Conservation (phyloP, 2,888 invertebrate genomes). For the Diplazon laetatorius region DNA sequence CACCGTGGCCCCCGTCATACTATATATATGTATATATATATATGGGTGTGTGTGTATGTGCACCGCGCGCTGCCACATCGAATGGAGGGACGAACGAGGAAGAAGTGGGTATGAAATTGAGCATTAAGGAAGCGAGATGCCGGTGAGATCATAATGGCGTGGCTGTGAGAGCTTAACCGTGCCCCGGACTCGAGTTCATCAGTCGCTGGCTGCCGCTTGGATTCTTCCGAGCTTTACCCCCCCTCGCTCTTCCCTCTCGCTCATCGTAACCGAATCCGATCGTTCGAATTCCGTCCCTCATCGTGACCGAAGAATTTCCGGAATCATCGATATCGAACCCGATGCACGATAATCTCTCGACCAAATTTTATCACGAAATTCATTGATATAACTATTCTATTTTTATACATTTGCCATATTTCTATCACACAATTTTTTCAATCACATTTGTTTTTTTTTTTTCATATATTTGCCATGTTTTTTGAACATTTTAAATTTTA, state of each 20-base stretch:
- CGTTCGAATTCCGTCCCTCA: neutral
- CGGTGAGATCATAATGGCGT: conserved; percentile 69
- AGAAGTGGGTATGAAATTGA: conserved; percentile 70
- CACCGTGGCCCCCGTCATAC: conserved; percentile 40
- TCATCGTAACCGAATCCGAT: neutral
- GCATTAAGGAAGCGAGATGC: conserved; percentile 68
- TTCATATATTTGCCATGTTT: too few relatives aligned
- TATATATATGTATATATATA: too few relatives aligned
- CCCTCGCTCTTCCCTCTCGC: too few relatives aligned
- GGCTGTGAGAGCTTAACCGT: conserved; percentile 59
- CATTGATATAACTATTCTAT: neutral
- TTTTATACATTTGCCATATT: too few relatives aligned
- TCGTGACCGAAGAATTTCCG: neutral
- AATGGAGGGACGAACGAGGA: conserved; percentile 66
- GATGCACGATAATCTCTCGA: neutral
- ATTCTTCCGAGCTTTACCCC: conserved; percentile 26
- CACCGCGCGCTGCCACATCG: conserved; percentile 35
- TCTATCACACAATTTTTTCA: too few relatives aligned
- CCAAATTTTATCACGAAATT: neutral
- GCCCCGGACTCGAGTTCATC: conserved; percentile 57
- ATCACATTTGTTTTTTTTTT: too few relatives aligned
- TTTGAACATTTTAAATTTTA: too few relatives aligned
- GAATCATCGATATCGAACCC: neutral
- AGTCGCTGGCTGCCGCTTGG: conserved; percentile 49
- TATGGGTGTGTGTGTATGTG: too few relatives aligned